Evolutionary conservation across 2,113 vertebrate species (phyloP), one percentile per base, ranked within the genome.

Genomic region (Crotalus tigris): DNA sequence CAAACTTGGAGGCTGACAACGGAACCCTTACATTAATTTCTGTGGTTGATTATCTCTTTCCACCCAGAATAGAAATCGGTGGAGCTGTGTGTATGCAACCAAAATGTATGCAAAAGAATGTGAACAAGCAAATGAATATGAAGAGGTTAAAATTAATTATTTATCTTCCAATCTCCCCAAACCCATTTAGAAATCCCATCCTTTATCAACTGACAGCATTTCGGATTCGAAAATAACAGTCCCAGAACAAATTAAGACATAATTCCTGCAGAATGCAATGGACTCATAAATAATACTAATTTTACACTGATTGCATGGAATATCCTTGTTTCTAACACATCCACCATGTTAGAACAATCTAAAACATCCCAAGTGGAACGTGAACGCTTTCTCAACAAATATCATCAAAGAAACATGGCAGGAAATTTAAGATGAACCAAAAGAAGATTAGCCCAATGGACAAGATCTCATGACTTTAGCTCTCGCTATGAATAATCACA

Each of bases 141-240:
- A 91, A 59, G 55, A 87, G 26, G 44, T 46, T 92, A n/a, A 87
- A 92, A 92, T 64, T 92, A 92, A 53, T 92, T 57, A 15, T 61
- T 61, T 92, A n/a, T 87, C 90, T 46, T 51, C 44, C 10, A 87
- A 87, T 92, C 85, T 53, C 55, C 59, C 26, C 61, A 91, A 91
- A 19, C 44, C 55, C 29, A 61, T 23, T 91, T 91, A 91, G 26
- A 61, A 26, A 49, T 87, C 69, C 69, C 69, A 9, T 21, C 17
- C 17, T 81, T 17, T 8, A 13, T 55, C 3, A 33, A 21, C 24
- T 5, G 54, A 19, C 3, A 10, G 51, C 13, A 39, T 88, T 81
- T 81, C n/a, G 2, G 29, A 2, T 33, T 87, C 53, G 19, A 91
- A 49, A 44, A 91, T 1, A 59, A 55, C 5, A 55, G 13, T 49